phyloP scores from a whole-genome alignment of 2,113 vertebrate genomes.

The Canis aureus region DNA sequence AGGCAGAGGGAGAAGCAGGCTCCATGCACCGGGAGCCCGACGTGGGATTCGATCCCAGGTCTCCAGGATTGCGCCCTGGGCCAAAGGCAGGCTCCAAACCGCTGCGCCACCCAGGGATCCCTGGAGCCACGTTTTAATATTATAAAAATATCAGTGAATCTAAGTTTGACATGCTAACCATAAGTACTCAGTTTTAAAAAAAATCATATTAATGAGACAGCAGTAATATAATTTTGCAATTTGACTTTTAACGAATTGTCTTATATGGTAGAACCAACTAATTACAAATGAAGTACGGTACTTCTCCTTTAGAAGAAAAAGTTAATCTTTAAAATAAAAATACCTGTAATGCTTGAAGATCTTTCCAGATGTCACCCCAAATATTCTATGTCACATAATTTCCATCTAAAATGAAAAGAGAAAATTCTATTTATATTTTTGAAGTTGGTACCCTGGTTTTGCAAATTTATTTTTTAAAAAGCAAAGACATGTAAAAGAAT shows the following conservation, averaged over 20 bases:
- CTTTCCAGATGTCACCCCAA: constrained; percentile 66
- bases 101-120: no score
- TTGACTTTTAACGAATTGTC: constrained; percentile 50
- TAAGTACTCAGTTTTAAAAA: background rate
- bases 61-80: no score
- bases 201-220: background rate
- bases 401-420: constrained; percentile 82
- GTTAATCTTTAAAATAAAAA: constrained; percentile 59
- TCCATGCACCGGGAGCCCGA: no score
- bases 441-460: background rate
- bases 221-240: background rate
- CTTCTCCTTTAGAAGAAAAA: constrained; percentile 48
- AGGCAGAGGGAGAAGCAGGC: no score
- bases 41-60: no score
- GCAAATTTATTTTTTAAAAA: constrained; percentile 50
- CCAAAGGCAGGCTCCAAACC: no score
- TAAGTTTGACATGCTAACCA: background rate
- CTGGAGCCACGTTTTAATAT: background rate
- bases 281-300: constrained; percentile 38
- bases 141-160: constrained; percentile 11
- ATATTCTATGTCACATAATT: constrained; percentile 68
- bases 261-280: background rate
- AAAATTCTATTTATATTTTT: constrained; percentile 49
- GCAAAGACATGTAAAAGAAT: constrained; percentile 51
- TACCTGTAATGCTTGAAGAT: constrained; percentile 77